A percentile compares a stretch with the other conserved stretches of the same genome.
Conservation (phyloP, 2,888 invertebrate species). For the Spilosoma lubricipeda region DNA sequence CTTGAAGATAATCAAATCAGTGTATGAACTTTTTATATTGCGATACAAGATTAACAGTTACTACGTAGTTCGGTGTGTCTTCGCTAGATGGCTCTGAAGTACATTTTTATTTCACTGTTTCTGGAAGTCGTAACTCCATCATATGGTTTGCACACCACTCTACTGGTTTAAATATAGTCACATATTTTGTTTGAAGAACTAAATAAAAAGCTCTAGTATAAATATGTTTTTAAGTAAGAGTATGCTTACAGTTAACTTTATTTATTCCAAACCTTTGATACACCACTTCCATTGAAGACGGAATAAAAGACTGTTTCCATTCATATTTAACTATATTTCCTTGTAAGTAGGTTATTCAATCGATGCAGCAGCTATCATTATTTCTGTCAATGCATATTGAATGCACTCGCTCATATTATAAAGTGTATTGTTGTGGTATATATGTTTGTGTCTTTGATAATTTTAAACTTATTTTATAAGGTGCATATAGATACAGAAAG, state of each 20-base stretch:
- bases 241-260: neutral
- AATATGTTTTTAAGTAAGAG: neutral
- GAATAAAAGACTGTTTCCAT: conserved; percentile 10
- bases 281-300: conserved; percentile 10
- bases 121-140: neutral
- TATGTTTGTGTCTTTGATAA: neutral
- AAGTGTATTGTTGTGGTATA: neutral
- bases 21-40: neutral
- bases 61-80: neutral
- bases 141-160: neutral
- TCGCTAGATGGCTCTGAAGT: neutral
- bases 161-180: neutral
- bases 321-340: conserved; percentile 18
- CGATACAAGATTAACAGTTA: neutral
- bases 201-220: neutral
- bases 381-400: conserved; percentile 16
- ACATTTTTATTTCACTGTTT: neutral
- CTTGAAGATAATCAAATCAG: neutral
- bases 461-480: neutral
- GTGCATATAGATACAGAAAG: neutral
- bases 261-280: conserved; percentile 2
- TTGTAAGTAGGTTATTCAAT: conserved; percentile 21
- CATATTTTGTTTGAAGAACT: neutral
- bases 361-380: conserved; percentile 13
- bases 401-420: neutral